Conservation (phyloP, 2,113 vertebrate genomes). For the Poecile atricapillus region DNA sequence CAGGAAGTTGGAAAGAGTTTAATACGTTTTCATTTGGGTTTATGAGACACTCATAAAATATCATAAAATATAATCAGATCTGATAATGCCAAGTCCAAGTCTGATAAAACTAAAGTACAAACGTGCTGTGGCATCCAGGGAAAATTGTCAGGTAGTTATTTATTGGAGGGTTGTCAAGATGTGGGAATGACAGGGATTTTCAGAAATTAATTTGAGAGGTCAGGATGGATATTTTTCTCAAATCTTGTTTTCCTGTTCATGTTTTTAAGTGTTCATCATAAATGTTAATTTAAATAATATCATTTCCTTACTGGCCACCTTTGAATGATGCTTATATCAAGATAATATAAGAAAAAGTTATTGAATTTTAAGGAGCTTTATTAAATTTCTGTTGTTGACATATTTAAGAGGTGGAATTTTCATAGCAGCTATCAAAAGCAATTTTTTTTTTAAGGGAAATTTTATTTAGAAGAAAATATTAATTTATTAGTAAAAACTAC, state of each 20-base stretch:
- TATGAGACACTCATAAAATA: background rate
- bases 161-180: background rate
- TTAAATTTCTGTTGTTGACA: background rate
- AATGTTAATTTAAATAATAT: background rate
- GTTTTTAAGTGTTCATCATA: background rate
- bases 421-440: background rate
- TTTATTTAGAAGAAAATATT: background rate
- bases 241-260: background rate
- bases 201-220: background rate
- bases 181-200: background rate
- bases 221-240: background rate
- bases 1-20: background rate
- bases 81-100: background rate
- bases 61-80: background rate
- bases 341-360: background rate
- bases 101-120: background rate
- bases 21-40: background rate
- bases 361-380: background rate
- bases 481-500: rapidly evolving
- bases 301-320: background rate
- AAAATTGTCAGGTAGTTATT: background rate
- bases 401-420: background rate
- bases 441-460: background rate
- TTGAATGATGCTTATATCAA: background rate
- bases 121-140: background rate